phyloP scores from a whole-genome alignment of 2,888 invertebrate species.

The Hypena proboscidalis region DNA sequence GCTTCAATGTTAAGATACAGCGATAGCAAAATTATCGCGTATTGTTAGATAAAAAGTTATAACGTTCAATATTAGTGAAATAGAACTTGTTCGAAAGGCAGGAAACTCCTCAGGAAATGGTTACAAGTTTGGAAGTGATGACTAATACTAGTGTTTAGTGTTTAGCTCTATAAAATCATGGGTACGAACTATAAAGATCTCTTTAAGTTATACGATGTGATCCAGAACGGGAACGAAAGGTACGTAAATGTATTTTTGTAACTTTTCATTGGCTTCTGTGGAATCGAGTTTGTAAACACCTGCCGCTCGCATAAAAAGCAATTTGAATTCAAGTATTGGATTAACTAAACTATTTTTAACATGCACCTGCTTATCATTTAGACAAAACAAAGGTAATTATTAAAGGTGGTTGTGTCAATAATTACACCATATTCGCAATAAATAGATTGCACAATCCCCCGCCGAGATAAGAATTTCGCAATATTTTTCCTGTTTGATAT shows the following conservation, averaged over 20 bases:
- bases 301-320: conserved; percentile 27
- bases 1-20: conserved; percentile 15
- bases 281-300: conserved; percentile 27
- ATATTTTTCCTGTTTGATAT: conserved; percentile 3
- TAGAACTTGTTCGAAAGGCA: conserved; percentile 57
- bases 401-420: too few species aligned
- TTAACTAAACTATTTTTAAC: conserved; percentile 1
- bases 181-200: conserved; percentile 72
- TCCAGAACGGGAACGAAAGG: conserved; percentile 87
- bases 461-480: conserved; percentile 18
- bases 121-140: conserved; percentile 63
- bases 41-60: conserved; percentile 32
- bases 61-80: conserved; percentile 42
- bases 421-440: neutral
- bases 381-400: neutral
- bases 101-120: conserved; percentile 77
- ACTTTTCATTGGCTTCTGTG: conserved; percentile 1
- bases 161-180: conserved; percentile 60
- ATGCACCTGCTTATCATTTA: conserved; percentile 23
- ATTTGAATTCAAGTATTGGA: conserved; percentile 12
- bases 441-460: conserved; percentile 21
- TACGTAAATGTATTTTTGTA: conserved; percentile 54
- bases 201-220: conserved; percentile 86
- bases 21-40: conserved; percentile 26
- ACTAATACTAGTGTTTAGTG: conserved; percentile 60